Conservation (phyloP, 2,888 invertebrate genomes). For the Hydrotaea diabolus region DNA sequence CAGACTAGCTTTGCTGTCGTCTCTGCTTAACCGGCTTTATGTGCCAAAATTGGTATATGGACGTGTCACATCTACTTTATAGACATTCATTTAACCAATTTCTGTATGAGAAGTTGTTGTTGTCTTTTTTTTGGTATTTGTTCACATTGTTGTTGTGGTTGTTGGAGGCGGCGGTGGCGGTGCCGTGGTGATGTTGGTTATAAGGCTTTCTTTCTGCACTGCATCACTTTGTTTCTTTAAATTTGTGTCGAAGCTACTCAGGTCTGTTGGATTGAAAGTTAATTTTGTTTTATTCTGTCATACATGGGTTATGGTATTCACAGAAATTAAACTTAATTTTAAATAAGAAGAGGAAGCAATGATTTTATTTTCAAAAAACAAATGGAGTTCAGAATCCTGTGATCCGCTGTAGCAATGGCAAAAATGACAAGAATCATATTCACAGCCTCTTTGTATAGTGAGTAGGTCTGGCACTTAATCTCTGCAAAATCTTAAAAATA, state of each 20-base stretch:
- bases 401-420: too few relatives aligned
- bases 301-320: slow-evolving; percentile 43
- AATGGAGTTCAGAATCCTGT: too few relatives aligned
- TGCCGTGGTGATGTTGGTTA: too few relatives aligned
- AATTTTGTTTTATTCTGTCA: slow-evolving; percentile 38
- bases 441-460: too few relatives aligned
- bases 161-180: neutral
- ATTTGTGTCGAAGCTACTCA: neutral
- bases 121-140: neutral
- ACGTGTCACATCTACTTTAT: slow-evolving; percentile 65
- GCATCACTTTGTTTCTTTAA: neutral
- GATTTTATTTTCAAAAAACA: neutral
- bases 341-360: slow-evolving; percentile 41
- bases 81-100: slow-evolving; percentile 62
- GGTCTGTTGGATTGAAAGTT: too few relatives aligned
- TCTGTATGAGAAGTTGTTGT: slow-evolving; percentile 45
- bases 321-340: slow-evolving; percentile 61
- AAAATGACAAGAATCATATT: too few relatives aligned
- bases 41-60: slow-evolving; percentile 67
- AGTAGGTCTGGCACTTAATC: too few relatives aligned
- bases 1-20: slow-evolving; percentile 33
- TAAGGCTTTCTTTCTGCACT: neutral
- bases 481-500: too few relatives aligned
- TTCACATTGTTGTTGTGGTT: neutral
- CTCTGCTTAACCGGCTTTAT: slow-evolving; percentile 61